Conservation (phyloP, 2,797 vertebrate species). For the Scolopax rusticola region DNA sequence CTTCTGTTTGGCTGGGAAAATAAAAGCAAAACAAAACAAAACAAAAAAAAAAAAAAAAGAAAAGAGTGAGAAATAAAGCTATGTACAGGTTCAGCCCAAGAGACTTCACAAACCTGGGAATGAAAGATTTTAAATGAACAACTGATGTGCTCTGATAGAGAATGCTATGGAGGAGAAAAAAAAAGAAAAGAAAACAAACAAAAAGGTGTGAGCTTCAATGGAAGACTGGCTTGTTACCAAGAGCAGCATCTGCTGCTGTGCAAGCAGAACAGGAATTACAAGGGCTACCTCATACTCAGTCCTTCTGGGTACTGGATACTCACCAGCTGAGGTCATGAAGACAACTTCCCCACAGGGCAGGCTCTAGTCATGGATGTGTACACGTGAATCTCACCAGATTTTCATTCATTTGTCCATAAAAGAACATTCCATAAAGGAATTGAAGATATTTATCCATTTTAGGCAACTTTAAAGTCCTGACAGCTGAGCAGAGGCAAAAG, state of each 20-base stretch:
- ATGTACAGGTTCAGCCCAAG: not conserved
- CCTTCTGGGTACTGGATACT: not conserved
- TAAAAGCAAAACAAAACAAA: rapidly evolving
- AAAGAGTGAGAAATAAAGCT: not conserved
- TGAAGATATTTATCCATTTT: not conserved
- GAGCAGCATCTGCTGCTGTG: conserved; percentile 17
- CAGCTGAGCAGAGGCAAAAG: not conserved
- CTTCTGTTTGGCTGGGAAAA: not conserved
- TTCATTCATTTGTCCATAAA: not conserved
- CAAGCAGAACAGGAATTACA: not conserved
- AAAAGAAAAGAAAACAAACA: not conserved
- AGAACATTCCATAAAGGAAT: not conserved
- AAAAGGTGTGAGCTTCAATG: not conserved
- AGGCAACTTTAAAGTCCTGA: not conserved
- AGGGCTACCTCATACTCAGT: not conserved
- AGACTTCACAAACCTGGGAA: not conserved
- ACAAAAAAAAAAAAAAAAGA: too few species aligned
- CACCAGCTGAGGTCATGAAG: conserved; percentile 27
- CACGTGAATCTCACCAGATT: not conserved
- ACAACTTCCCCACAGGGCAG: not conserved
- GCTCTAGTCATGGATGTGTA: not conserved
- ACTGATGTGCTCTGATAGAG: not conserved
- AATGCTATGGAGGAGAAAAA: not conserved
- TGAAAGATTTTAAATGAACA: not conserved
- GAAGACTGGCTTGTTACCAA: not conserved